These are phyloP conservation scores for Thysanoteuthis rhombus DNA, from an alignment of 2,888 invertebrate genomes.

Conservation along the genomic window DNA sequence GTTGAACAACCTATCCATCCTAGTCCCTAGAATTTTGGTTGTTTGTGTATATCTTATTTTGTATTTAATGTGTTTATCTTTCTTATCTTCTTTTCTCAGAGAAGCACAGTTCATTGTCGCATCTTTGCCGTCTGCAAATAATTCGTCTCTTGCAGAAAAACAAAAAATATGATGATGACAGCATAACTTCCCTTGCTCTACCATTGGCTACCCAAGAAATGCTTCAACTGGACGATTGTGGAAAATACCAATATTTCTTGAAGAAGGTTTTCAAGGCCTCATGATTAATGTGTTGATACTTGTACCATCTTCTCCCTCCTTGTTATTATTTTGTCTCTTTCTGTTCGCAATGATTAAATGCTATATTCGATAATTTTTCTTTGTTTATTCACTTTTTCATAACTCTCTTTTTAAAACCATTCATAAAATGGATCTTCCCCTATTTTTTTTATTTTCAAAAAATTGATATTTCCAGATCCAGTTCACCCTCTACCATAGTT, in stretches of 20 bases:
- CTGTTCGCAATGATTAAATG: not conserved
- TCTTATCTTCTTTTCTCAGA: not conserved
- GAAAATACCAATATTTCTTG: not conserved
- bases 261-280: not conserved
- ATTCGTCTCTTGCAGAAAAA: not conserved
- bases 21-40: not conserved
- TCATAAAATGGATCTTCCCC: too few relatives aligned
- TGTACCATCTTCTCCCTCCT: not conserved
- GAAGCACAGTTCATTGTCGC: not conserved
- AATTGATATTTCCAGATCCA: too few relatives aligned
- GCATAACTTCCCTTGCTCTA: not conserved
- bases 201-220: constrained; percentile 23
- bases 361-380: not conserved
- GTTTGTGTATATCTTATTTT: not conserved
- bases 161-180: not conserved
- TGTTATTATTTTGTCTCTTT: not conserved
- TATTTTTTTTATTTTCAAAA: too few relatives aligned
- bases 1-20: too few relatives aligned
- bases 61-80: not conserved
- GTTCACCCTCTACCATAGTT: too few relatives aligned
- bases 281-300: not conserved
- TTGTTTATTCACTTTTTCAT: not conserved
- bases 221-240: not conserved
- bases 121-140: not conserved
- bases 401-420: too few relatives aligned